Conservation (phyloP, 2,888 invertebrate species). For the Desoria tigrina region DNA sequence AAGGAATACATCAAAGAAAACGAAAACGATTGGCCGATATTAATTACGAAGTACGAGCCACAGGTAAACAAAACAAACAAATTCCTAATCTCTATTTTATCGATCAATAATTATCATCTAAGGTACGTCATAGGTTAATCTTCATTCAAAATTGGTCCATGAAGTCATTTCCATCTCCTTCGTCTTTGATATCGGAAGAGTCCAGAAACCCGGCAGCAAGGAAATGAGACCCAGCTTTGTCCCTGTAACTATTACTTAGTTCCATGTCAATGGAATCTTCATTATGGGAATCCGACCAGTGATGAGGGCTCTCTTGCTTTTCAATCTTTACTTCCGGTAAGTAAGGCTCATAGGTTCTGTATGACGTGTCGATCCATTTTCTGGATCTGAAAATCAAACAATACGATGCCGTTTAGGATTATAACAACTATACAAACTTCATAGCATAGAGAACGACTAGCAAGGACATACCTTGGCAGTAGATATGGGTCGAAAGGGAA, state of each 20-base stretch:
- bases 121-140: too few species aligned
- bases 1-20: too few species aligned
- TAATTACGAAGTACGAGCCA: too few species aligned
- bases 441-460: too few species aligned
- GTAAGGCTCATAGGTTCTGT: conserved; percentile 24
- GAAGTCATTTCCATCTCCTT: background rate
- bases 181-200: conserved; percentile 10
- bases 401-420: too few species aligned
- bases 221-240: background rate
- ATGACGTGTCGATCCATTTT: conserved; percentile 26
- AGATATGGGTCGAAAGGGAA: conserved; percentile 82
- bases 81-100: too few species aligned
- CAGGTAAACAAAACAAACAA: too few species aligned
- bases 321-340: conserved; percentile 30
- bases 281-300: conserved; percentile 10
- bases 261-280: conserved; percentile 36
- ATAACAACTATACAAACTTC: too few species aligned
- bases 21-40: too few species aligned
- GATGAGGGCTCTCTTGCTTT: conserved; percentile 13
- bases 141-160: conserved; percentile 4
- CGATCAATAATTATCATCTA: too few species aligned
- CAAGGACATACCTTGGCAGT: conserved; percentile 9
- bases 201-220: conserved; percentile 5
- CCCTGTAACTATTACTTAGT: conserved; percentile 29
- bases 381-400: conserved; percentile 13